A percentile compares a stretch with the other conserved stretches of the same genome.
These are phyloP conservation scores for Ptilorrhoa leucosticta DNA, from an alignment of 2,113 vertebrate species.

Conservation along the genomic window DNA sequence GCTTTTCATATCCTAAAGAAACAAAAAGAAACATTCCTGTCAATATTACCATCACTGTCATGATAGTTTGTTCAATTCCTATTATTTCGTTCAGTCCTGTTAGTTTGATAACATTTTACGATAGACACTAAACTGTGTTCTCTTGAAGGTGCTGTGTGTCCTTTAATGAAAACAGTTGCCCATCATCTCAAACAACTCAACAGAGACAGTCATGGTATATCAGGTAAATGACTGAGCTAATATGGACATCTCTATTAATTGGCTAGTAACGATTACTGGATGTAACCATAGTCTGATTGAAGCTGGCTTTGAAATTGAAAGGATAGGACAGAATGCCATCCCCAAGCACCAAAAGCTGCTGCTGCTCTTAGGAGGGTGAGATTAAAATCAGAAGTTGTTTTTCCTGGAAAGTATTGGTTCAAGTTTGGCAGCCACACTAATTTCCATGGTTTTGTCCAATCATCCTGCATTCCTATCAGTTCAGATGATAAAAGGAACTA, in stretches of 20 bases:
- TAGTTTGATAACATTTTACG: background rate
- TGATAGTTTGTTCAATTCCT: background rate
- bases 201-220: constrained; percentile 69
- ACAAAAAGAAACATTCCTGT: background rate
- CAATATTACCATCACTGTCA: background rate
- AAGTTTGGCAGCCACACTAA: background rate
- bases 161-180: constrained; percentile 74
- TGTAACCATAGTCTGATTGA: background rate
- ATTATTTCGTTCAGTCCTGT: background rate
- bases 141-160: constrained; percentile 74
- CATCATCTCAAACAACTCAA: constrained; percentile 67
- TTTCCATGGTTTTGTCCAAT: background rate
- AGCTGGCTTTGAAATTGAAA: background rate
- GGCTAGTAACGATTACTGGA: background rate
- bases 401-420: background rate
- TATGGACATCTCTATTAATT: background rate
- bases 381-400: background rate
- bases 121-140: background rate
- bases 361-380: background rate
- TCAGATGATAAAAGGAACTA: background rate
- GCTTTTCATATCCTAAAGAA: background rate
- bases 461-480: background rate
- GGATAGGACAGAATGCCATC: background rate
- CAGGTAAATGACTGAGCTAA: constrained; percentile 74
- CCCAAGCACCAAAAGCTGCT: background rate